Evolutionary conservation across 2,797 vertebrate genomes (phyloP), one percentile per base, ranked within the genome.

Genomic region (Chanos chanos): DNA sequence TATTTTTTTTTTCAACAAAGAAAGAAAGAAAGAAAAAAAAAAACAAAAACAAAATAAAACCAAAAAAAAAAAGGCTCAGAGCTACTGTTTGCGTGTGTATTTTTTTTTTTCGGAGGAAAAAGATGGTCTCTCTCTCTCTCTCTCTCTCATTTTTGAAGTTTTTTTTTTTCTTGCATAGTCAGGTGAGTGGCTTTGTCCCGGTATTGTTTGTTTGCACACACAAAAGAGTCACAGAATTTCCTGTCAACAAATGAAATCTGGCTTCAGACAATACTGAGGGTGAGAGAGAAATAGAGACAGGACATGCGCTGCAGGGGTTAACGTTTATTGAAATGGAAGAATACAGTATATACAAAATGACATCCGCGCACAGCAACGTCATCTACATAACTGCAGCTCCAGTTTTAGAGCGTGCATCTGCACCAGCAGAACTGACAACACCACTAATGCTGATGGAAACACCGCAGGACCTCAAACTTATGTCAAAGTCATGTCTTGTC

Each of bases 201-300:
- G n/a, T n/a, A n/a, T n/a, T n/a, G n/a, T n/a, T n/a, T n/a, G n/a
- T n/a, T n/a, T n/a, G n/a, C n/a, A n/a, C n/a, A n/a, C n/a, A n/a
- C n/a, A n/a, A n/a, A n/a, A n/a, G n/a, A n/a, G n/a, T n/a, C n/a
- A n/a, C 81, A 85, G 78, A 78, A 83, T 82, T 83, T 85, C 78
- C 80, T 83, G 84, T 86, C 83, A 79, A 85, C 84, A 87, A 87
- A 87, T 89, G 84, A 87, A 72, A 70, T 75, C 78, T 72, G 80
- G 83, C 83, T 81, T 68, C 80, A 87, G 84, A 85, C 79, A 77
- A n/a, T n/a, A n/a, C n/a, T n/a, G n/a, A n/a, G n/a, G n/a, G n/a
- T n/a, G n/a, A n/a, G n/a, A n/a, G n/a, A n/a, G n/a, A n/a, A n/a
- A n/a, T n/a, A n/a, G n/a, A n/a, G n/a, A n/a, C n/a, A 74, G 76